Evolutionary conservation across 2,888 invertebrate genomes (phyloP).

Genomic region (Agrenia bidenticulata): DNA sequence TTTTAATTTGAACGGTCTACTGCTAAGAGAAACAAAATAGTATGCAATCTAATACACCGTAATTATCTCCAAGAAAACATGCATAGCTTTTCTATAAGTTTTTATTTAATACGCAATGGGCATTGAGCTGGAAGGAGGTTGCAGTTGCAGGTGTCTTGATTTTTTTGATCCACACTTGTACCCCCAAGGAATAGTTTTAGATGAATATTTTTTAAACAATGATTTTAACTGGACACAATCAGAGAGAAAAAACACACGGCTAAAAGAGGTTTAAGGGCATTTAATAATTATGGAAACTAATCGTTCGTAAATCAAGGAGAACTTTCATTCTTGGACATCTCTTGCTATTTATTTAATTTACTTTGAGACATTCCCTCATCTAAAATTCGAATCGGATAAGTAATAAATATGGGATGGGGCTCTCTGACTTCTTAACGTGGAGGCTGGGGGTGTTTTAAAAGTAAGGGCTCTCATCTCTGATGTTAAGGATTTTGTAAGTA

Average conservation of each 20-base stretch:
- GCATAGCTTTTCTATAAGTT: conserved; percentile 18
- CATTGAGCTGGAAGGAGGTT: conserved; percentile 18
- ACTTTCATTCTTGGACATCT: too few species aligned
- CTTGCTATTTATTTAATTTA: too few species aligned
- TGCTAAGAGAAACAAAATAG: background rate
- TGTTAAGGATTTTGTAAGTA: background rate
- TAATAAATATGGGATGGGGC: too few species aligned
- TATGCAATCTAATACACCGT: conserved; percentile 9
- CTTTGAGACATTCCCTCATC: too few species aligned
- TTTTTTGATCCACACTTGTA: background rate
- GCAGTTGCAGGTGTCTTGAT: background rate
- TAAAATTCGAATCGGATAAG: too few species aligned
- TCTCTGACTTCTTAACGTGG: background rate
- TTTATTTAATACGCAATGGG: conserved; percentile 1
- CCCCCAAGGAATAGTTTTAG: background rate
- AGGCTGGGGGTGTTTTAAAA: background rate
- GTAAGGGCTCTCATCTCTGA: background rate
- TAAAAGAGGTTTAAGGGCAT: too few species aligned
- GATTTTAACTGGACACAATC: too few species aligned
- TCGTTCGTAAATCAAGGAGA: too few species aligned
- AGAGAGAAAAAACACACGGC: conserved; percentile 10
- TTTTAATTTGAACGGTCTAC: too few species aligned
- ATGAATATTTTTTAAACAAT: background rate
- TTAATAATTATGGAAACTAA: too few species aligned
- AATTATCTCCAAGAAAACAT: conserved; percentile 30